Evolutionary conservation across 2,888 invertebrate genomes (phyloP).

Genomic region (Orthosia gracilis): DNA sequence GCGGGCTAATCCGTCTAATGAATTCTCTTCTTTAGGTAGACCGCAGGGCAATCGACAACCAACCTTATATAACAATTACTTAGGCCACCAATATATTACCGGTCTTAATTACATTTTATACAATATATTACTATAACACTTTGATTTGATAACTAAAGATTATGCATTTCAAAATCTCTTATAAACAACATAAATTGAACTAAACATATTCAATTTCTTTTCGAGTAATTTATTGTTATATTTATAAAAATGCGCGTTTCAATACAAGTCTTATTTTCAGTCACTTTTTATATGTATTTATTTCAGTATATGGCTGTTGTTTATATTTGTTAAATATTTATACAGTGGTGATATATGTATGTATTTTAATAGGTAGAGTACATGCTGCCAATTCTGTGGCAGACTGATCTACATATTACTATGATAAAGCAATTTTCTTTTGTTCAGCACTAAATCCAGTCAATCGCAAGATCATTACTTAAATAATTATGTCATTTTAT

Average conservation of each 20-base stretch:
- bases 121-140: slow-evolving; percentile 1
- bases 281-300: slow-evolving; percentile 46
- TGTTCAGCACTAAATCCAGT: neutral
- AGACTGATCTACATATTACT: neutral
- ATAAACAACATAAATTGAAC: slow-evolving; percentile 3
- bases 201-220: slow-evolving; percentile 5
- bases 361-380: neutral
- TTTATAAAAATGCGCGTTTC: slow-evolving; percentile 62
- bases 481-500: neutral
- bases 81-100: neutral
- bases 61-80: neutral
- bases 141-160: slow-evolving; percentile 20
- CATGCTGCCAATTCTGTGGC: slow-evolving; percentile 1
- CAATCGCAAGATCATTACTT: neutral
- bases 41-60: neutral
- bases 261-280: slow-evolving; percentile 62
- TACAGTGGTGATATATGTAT: slow-evolving; percentile 3
- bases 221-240: slow-evolving; percentile 25
- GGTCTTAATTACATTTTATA: slow-evolving; percentile 1
- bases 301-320: slow-evolving; percentile 46
- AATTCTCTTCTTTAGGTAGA: neutral
- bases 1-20: neutral
- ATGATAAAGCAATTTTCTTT: neutral
- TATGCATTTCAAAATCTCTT: slow-evolving; percentile 40
- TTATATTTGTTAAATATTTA: slow-evolving; percentile 32